These are phyloP conservation scores for Tethea ocularis DNA, from an alignment of 2,888 invertebrate genomes.

Conservation along the genomic window DNA sequence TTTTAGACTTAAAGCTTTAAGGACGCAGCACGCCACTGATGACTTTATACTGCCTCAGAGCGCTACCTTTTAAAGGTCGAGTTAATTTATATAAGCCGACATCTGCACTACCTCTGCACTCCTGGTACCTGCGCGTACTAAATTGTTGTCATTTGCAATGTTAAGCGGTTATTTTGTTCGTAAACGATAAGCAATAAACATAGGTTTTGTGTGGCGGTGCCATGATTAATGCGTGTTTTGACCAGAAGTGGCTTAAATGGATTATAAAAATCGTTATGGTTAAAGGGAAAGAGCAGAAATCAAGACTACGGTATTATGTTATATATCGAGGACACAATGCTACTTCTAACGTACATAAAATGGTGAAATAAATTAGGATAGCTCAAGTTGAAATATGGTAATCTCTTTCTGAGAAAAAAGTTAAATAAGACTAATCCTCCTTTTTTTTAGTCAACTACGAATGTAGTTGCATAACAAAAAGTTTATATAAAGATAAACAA, in stretches of 20 bases:
- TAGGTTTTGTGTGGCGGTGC: conserved; percentile 40
- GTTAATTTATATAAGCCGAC: conserved; percentile 48
- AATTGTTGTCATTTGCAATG: conserved; percentile 74
- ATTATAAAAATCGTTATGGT: conserved; percentile 4
- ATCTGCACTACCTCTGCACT: conserved; percentile 48
- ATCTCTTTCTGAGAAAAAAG: too few species aligned
- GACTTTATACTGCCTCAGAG: conserved; percentile 7
- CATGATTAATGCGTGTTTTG: conserved; percentile 48
- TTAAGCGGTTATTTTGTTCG: conserved; percentile 73
- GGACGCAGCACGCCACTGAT: conserved; percentile 5
- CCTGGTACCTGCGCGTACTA: conserved; percentile 51
- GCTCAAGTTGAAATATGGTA: too few species aligned
- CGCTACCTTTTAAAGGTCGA: conserved; percentile 45
- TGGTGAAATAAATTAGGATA: too few species aligned
- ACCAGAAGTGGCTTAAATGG: background rate
- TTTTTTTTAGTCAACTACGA: too few species aligned
- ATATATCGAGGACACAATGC: background rate
- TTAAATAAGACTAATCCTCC: too few species aligned
- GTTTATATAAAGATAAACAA: too few species aligned
- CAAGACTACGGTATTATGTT: background rate
- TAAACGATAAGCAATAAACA: conserved; percentile 64
- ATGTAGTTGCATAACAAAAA: too few species aligned
- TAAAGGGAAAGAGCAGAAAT: background rate
- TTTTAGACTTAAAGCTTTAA: background rate
- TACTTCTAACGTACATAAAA: background rate